Evolutionary conservation across 2,797 vertebrate genomes (phyloP), one percentile per base, ranked within the genome.

Genomic region (Phalanger gymnotis): DNA sequence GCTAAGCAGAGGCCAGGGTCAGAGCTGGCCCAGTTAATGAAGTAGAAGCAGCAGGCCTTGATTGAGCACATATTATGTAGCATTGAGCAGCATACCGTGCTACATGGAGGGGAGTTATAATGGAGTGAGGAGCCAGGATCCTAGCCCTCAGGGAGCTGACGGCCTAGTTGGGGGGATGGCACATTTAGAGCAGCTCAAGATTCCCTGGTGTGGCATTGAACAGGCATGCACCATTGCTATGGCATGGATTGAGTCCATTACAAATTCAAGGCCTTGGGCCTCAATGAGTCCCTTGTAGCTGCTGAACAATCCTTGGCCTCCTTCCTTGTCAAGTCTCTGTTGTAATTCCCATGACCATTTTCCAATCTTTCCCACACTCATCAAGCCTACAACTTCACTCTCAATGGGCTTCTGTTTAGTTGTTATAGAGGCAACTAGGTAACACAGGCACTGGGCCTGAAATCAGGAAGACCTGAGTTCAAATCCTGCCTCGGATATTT

Each of bases 51-150:
- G 31, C 25, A 61, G 12, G 91, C 22, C 93, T 94, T 31, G 31
- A 4, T 47, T 92, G 30, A 19, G 4, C 54, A 91, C 94, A 40
- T 93, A 14, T 81, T 90, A 87, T 61, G 1, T 95, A 12, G 5
- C 61, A n/a, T 19, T 66, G 61, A 73, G n/a, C 61, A 73, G 14
- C 93, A 47, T 16, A 92, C 28, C 94, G 30, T 94, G 73, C 54
- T 94, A 94, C 53, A 34, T 93, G 22, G 34, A 28, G 94, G 56
- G 34, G 93, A 90, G 90, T 94, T 92, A 57, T 89, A 95, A 90
- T 92, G 3, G 57, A 9, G 54, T 30, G 73, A 30, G 53, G 93
- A 94, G 30, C 91, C 91, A 93, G 53, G 31, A 47, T 28, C 34
- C 81, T 4, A 91, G 94, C 27, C 16, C 11, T 94, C 58, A 56